A percentile compares a stretch with the other conserved stretches of the same genome.
Conservation (phyloP, 2,888 invertebrate genomes). For the Ceramica pisi region DNA sequence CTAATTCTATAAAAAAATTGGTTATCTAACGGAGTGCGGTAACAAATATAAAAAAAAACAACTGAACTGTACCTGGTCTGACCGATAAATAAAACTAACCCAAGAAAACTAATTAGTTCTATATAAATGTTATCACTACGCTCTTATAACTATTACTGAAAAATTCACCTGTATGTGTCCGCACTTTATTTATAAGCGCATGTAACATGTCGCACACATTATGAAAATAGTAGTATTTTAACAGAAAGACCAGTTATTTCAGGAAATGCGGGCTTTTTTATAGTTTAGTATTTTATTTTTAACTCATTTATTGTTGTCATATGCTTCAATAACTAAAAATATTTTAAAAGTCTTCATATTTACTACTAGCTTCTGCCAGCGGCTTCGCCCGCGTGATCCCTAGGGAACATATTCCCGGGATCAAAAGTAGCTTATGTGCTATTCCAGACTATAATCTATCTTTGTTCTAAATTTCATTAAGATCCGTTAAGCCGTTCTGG, state of each 20-base stretch:
- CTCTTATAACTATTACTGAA: conserved; percentile 24
- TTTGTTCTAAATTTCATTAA: too few species aligned
- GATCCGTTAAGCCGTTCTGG: too few species aligned
- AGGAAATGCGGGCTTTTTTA: neutral
- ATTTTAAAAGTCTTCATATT: neutral
- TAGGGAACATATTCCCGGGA: too few species aligned
- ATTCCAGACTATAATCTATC: too few species aligned
- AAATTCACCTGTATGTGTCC: neutral
- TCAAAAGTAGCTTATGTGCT: too few species aligned
- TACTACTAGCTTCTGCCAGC: too few species aligned
- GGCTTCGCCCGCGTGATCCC: too few species aligned
- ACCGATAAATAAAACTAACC: neutral
- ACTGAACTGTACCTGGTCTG: conserved; percentile 34
- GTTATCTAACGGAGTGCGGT: neutral
- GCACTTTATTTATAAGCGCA: conserved; percentile 38
- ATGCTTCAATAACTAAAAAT: neutral
- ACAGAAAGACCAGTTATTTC: neutral
- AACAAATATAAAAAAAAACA: neutral
- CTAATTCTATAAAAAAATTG: neutral
- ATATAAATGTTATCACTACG: conserved; percentile 33
- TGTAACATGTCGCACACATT: conserved; percentile 25
- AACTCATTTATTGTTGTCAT: too few species aligned
- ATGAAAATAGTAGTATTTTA: neutral
- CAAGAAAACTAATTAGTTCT: conserved; percentile 8
- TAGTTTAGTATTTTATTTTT: neutral